Evolutionary conservation across 2,113 vertebrate genomes (phyloP), one percentile per base, ranked within the genome.

Genomic region (Gadus chalcogrammus): DNA sequence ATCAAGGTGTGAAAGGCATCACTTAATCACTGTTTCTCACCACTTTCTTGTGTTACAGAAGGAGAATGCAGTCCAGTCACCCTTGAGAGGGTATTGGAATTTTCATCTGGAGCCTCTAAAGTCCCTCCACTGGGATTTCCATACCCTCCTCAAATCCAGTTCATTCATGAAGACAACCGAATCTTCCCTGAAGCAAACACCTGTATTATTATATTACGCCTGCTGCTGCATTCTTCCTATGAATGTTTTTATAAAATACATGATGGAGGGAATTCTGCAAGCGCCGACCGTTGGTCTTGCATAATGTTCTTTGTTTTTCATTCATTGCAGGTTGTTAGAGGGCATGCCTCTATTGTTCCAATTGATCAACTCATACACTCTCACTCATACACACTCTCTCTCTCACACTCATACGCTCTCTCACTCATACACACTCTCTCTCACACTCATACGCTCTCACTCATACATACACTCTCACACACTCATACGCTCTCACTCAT

Each of bases 181-280:
- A 67, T 76, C 52, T 71, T 76, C 31, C 69, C 74, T 62, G 69
- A 76, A 52, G 74, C 74, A 24, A 75, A 71, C 35, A 71, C 68
- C 17, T 75, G 73, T 56, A 17, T 61, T 6, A 17, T 75, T 5
- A 20, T 70, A 5, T 62, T 74, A 4, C 22, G 35, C 5, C 65
- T 73, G 2, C 72, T 1, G 28, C 8, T 70, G 38, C 55, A 70
- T 5, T 12, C 3, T 38, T 27, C 15, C 1, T 70, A 70, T 70
- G 62, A 75, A 5, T 12, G 3, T 3, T 75, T 75, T 75, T 35
- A 75, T 58, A 15, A 70, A 27, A 27, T 2, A 24, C 2, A 24
- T 24, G 22, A 24, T 24, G 22, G 22, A 1, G 2, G 22, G 22
- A 24, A 24, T 24, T 1, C 2, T 24, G 22, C 22, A 24, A 24